Base-by-base conservation (phyloP, 2,888 invertebrate species). In the Cyclophora punctaria region DNA sequence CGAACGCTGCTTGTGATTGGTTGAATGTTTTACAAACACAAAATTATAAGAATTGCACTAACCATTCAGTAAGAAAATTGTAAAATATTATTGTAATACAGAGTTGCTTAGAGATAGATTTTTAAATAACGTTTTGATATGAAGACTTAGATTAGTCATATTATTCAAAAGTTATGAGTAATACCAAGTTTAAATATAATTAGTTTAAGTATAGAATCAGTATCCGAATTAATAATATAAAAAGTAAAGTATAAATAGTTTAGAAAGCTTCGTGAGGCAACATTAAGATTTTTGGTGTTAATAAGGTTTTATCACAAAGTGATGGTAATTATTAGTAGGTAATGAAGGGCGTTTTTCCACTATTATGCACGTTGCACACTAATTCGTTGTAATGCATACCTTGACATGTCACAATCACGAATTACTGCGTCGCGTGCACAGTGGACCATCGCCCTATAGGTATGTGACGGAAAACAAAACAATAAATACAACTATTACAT, bases 191-290 rank as follows among this genome's bases (percentile, higher is more conserved):
- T 37, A 37, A 37, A 5, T 37, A 37, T 37, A 37, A 37, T 37
- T 2, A 49, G 4, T 40, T 48, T 40, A 35, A 49, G 40, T 46
- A 45, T 40, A 48, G 49, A 45, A 40, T 48, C 34, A 44, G 6
- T 47, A 34, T 37, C 37, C 6, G 34, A 47, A 7, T 5, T 41
- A 41, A 41, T 20, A 4, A 40, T 34, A 41, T 5, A 48, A 50
- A 48, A 51, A 33, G 47, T 53, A 37, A 37, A 37, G 37, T 37
- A 52, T 53, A 50, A 48, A 50, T 49, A 47, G 40, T 47, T 48
- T 51, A 37, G 48, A 56, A 52, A 58, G 58, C 52, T 48, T 54
- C 52, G 41, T 35, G 51, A 55, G 49, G 51, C 51, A 55, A 53
- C 51, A 50, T 45, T 53, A 42, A 50, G 41, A 48, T 52, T 49